Conservation (phyloP, 1,140 invertebrate genomes). For the Dinoponera quadriceps region DNA sequence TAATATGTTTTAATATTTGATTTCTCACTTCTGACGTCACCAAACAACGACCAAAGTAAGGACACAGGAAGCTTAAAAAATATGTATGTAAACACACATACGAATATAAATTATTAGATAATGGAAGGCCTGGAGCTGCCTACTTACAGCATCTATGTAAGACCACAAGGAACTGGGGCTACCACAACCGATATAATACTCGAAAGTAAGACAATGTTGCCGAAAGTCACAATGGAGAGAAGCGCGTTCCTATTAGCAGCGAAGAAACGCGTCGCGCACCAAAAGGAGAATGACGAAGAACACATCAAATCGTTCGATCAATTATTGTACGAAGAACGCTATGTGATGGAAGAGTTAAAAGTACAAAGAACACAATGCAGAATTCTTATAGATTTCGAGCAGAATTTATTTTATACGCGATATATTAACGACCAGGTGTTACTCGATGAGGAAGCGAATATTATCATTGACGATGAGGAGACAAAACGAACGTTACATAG, state of each 20-base stretch:
- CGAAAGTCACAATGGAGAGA: slow-evolving; percentile 39
- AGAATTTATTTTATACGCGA: not conserved
- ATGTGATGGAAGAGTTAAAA: not conserved
- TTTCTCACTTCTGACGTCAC: too few relatives aligned
- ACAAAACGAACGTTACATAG: slow-evolving; percentile 62
- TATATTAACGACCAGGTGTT: slow-evolving; percentile 64
- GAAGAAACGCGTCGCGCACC: slow-evolving; percentile 59
- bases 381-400: slow-evolving; percentile 5
- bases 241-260: slow-evolving; percentile 38
- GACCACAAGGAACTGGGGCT: slow-evolving; percentile 33
- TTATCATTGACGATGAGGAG: slow-evolving; percentile 71
- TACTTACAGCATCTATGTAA: slow-evolving; percentile 23
- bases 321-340: not conserved
- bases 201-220: slow-evolving; percentile 48
- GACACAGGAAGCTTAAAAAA: too few relatives aligned
- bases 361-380: slow-evolving; percentile 18
- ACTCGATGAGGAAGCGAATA: slow-evolving; percentile 74
- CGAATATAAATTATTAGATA: slow-evolving; percentile 49
- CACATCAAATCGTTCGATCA: not conserved
- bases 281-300: not conserved
- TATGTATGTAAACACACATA: too few relatives aligned
- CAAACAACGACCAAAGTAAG: too few relatives aligned
- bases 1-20: too few relatives aligned
- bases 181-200: slow-evolving; percentile 61
- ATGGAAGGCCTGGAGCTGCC: slow-evolving; percentile 55